phyloP scores from a whole-genome alignment of 2,888 invertebrate genomes.

The Lobophora halterata region DNA sequence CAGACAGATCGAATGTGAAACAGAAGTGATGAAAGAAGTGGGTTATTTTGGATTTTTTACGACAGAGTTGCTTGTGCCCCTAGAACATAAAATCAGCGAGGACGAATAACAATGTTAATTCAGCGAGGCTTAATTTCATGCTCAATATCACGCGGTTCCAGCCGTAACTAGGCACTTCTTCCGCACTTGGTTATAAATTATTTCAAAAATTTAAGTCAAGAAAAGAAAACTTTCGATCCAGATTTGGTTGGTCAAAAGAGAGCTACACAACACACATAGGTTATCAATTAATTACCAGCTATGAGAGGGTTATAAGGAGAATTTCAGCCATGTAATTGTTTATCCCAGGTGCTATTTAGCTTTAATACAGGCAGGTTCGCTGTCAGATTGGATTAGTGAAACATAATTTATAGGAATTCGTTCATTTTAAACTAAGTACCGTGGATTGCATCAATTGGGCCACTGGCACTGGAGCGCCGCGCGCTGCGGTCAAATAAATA shows the following conservation, averaged over 20 bases:
- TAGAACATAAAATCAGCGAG: slow-evolving; percentile 15
- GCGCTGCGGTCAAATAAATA: slow-evolving; percentile 19
- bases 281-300: too few relatives aligned
- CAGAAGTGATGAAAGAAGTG: slow-evolving; percentile 13
- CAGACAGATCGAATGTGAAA: neutral
- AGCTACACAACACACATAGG: too few relatives aligned
- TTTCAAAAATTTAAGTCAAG: too few relatives aligned
- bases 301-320: neutral
- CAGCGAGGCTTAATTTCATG: slow-evolving; percentile 34
- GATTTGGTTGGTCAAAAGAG: too few relatives aligned
- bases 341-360: too few relatives aligned
- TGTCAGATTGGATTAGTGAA: slow-evolving; percentile 25
- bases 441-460: slow-evolving; percentile 31
- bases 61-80: slow-evolving; percentile 13
- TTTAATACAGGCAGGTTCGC: slow-evolving; percentile 10
- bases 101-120: slow-evolving; percentile 26
- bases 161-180: slow-evolving; percentile 13
- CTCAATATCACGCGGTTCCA: slow-evolving; percentile 24
- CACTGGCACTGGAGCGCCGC: slow-evolving; percentile 23
- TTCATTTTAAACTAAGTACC: too few relatives aligned
- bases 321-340: slow-evolving; percentile 4
- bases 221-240: slow-evolving; percentile 6
- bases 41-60: slow-evolving; percentile 19
- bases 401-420: slow-evolving; percentile 33
- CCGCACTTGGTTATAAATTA: too few relatives aligned